Evolutionary conservation across 1,140 invertebrate species (phyloP).

Genomic region (honey bee (Apis mellifera)): DNA sequence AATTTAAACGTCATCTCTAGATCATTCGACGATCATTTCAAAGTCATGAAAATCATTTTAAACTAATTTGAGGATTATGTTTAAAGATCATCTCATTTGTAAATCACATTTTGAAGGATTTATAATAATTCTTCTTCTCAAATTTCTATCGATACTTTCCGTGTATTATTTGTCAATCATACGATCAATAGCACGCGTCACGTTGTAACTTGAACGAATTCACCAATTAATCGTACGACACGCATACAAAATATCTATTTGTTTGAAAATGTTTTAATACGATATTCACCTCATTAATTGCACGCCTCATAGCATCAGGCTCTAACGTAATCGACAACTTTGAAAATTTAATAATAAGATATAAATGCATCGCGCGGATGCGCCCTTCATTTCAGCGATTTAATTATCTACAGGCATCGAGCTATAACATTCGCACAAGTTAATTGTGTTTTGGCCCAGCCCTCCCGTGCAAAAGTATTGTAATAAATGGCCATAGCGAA

Average conservation of each 20-base stretch:
- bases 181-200: too few relatives aligned
- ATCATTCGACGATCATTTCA: too few relatives aligned
- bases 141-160: too few relatives aligned
- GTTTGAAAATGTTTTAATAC: conserved; percentile 16
- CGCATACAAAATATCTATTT: background rate
- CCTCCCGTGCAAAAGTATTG: conserved; percentile 29
- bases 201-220: background rate
- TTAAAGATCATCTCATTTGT: too few relatives aligned
- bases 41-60: too few relatives aligned
- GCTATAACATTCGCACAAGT: conserved; percentile 26
- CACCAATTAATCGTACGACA: background rate
- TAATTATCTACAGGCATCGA: conserved; percentile 31
- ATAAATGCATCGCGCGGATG: background rate
- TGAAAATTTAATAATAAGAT: conserved; percentile 33
- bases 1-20: too few relatives aligned
- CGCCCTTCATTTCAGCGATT: conserved; percentile 18
- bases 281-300: background rate
- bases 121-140: too few relatives aligned
- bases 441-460: conserved; percentile 16
- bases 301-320: background rate
- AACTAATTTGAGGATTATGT: too few relatives aligned
- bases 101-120: too few relatives aligned
- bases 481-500: conserved; percentile 19
- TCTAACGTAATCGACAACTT: conserved; percentile 7
- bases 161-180: too few relatives aligned